A percentile compares a stretch with the other conserved stretches of the same genome.
Conservation (phyloP, 2,113 vertebrate species). For the Barnardius zonarius region DNA sequence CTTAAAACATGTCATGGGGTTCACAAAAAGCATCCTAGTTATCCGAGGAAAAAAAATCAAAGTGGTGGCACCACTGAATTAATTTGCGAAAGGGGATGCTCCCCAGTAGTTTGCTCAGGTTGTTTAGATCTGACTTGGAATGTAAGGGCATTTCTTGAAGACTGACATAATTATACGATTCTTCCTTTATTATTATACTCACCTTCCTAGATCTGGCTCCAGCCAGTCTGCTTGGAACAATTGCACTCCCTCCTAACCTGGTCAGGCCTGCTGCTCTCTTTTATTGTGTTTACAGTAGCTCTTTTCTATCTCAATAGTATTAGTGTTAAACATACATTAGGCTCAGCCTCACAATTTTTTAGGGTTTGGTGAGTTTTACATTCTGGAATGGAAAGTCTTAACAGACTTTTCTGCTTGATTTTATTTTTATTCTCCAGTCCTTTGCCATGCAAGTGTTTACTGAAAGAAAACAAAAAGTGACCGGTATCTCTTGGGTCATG, state of each 20-base stretch:
- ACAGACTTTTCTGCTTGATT: background rate
- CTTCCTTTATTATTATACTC: constrained; percentile 66
- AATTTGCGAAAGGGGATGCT: constrained; percentile 1
- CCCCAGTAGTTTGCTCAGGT: background rate
- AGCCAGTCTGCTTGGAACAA: constrained; percentile 76
- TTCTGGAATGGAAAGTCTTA: background rate
- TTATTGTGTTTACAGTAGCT: background rate
- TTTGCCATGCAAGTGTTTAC: background rate
- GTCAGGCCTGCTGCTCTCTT: constrained; percentile 17
- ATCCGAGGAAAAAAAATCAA: background rate
- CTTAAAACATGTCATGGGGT: background rate
- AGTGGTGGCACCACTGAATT: constrained; percentile 7
- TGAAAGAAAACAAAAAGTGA: background rate
- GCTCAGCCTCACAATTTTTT: background rate
- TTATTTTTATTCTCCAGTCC: background rate
- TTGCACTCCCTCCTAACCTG: constrained; percentile 36
- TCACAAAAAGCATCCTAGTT: background rate
- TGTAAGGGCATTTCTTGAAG: background rate
- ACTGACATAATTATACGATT: constrained; percentile 41
- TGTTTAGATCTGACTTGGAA: constrained; percentile 40
- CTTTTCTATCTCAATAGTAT: background rate
- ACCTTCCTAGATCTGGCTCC: constrained; percentile 79
- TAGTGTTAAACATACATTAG: background rate
- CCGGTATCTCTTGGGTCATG: background rate
- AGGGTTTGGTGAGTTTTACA: background rate